Evolutionary conservation across 2,113 vertebrate genomes (phyloP).

Genomic region (rat (Rattus norvegicus)): DNA sequence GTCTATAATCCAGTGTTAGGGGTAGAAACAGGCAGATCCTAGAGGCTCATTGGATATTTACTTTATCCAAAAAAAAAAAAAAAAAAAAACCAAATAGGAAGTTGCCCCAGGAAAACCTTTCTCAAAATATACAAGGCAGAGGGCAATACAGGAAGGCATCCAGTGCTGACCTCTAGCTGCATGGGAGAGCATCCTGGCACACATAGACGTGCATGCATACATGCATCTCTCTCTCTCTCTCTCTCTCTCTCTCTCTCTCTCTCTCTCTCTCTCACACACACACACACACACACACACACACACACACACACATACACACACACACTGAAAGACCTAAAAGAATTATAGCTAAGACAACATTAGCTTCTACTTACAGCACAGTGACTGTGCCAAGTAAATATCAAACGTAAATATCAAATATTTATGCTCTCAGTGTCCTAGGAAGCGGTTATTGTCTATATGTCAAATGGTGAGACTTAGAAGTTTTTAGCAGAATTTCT

Average conservation of each 20-base stretch:
- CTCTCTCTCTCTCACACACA: neutral
- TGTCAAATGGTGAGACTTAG: neutral
- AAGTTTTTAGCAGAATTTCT: slow-evolving; percentile 13
- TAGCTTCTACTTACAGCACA: neutral
- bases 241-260: too few species aligned
- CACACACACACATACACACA: neutral
- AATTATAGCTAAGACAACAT: neutral
- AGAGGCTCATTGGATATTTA: neutral
- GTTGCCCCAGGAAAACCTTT: neutral
- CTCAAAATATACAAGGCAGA: neutral
- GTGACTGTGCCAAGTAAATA: neutral
- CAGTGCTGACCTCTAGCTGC: neutral
- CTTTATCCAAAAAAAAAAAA: neutral
- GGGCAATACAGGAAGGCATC: neutral
- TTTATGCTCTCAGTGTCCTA: neutral
- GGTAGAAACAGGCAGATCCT: neutral
- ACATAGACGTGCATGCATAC: too few species aligned
- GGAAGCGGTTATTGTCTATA: neutral
- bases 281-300: neutral
- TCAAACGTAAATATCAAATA: neutral
- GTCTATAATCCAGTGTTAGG: neutral
- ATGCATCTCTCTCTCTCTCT: neutral
- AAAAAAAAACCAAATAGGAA: too few species aligned
- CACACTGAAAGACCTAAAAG: neutral
- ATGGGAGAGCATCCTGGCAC: neutral